phyloP scores from a whole-genome alignment of 2,888 invertebrate genomes.

The Oscheius sp. region DNA sequence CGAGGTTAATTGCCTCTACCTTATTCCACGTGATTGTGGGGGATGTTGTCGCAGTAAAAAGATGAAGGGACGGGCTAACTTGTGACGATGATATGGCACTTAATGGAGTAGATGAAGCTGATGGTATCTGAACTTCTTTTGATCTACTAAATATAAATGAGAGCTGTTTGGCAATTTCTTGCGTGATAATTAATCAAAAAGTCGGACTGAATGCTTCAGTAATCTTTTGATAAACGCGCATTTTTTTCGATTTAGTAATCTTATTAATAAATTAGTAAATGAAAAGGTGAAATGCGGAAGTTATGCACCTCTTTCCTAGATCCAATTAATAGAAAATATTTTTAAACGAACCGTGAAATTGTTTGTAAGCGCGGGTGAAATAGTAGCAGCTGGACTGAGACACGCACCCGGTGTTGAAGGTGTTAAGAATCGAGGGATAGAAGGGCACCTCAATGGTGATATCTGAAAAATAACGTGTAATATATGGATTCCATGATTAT shows the following conservation, averaged over 20 bases:
- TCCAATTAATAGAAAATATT: too few species aligned
- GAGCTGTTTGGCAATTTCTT: neutral
- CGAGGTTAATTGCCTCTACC: neutral
- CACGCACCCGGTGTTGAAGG: slow-evolving; percentile 21
- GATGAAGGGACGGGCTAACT: slow-evolving; percentile 3
- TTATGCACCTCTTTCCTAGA: neutral
- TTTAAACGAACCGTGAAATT: slow-evolving; percentile 18
- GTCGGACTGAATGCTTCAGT: neutral
- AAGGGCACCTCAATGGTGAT: slow-evolving; percentile 6
- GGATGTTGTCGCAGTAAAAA: slow-evolving; percentile 18
- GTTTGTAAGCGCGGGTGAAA: slow-evolving; percentile 16
- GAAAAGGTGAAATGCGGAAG: neutral
- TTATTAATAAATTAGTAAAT: too few species aligned
- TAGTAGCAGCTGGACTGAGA: slow-evolving; percentile 27
- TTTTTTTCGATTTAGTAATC: neutral
- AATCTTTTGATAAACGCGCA: neutral
- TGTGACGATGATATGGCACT: slow-evolving; percentile 10
- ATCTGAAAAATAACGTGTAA: neutral
- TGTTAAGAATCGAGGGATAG: slow-evolving; percentile 31
- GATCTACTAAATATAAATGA: neutral
- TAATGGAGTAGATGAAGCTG: slow-evolving; percentile 20
- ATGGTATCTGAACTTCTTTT: slow-evolving; percentile 20
- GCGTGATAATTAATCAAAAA: slow-evolving; percentile 25
- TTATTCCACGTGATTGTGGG: slow-evolving; percentile 12
- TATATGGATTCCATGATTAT: neutral